phyloP scores from a whole-genome alignment of 2,113 vertebrate species.

The Cololabis saira region DNA sequence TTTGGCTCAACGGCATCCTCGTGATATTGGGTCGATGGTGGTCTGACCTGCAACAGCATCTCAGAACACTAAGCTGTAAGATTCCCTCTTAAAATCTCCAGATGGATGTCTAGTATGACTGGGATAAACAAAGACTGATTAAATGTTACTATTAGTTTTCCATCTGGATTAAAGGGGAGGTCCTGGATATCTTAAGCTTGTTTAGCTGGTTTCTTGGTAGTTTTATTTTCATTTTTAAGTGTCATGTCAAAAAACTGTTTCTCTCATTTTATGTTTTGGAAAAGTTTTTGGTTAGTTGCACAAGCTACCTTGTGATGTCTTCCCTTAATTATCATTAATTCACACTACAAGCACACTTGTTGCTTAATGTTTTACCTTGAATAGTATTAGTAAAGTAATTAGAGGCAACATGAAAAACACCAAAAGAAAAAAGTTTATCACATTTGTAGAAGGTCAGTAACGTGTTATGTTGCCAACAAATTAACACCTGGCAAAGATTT shows the following conservation, averaged over 20 bases:
- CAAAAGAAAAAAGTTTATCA: not conserved
- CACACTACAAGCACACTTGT: too few relatives aligned
- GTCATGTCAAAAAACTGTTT: constrained; percentile 2
- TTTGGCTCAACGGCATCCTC: too few relatives aligned
- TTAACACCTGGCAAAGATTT: constrained; percentile 21
- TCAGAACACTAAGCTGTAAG: too few relatives aligned
- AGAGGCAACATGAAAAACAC: constrained; percentile 9
- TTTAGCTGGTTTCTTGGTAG: constrained; percentile 31
- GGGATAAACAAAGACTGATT: not conserved
- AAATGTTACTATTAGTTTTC: constrained; percentile 17
- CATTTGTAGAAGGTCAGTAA: constrained; percentile 9
- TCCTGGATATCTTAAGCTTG: constrained; percentile 7
- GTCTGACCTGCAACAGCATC: too few relatives aligned
- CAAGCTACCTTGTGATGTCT: not conserved
- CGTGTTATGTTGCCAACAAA: constrained; percentile 9
- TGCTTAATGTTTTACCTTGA: not conserved
- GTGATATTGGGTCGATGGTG: too few relatives aligned
- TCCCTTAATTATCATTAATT: not conserved
- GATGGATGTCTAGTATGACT: not conserved
- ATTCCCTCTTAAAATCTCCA: not conserved
- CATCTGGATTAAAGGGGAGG: not conserved
- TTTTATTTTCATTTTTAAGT: constrained; percentile 5
- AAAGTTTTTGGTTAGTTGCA: not conserved
- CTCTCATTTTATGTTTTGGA: constrained; percentile 9
- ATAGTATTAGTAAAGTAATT: constrained; percentile 13